phyloP scores from a whole-genome alignment of 2,113 vertebrate species.

The Chaetura pelagica region DNA sequence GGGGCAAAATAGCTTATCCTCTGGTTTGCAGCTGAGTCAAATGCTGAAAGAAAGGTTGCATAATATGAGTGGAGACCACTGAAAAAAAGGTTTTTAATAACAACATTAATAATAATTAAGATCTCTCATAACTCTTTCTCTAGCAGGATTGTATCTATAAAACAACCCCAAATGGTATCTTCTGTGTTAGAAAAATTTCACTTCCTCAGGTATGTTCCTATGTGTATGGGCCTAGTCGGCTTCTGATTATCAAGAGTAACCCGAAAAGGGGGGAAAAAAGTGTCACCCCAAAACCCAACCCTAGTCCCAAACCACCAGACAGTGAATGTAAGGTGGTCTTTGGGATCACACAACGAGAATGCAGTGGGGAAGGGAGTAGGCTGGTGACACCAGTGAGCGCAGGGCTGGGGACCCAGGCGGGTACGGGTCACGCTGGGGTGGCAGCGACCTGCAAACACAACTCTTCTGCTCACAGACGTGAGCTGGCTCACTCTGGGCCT shows the following conservation, averaged over 20 bases:
- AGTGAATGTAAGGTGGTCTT: not conserved
- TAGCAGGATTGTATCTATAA: not conserved
- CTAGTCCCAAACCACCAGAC: not conserved
- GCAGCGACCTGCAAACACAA: not conserved
- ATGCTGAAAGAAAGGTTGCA: not conserved
- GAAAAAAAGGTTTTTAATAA: not conserved
- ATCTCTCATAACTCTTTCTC: not conserved
- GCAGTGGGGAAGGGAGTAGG: not conserved
- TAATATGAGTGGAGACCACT: not conserved
- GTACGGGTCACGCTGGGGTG: fast-evolving
- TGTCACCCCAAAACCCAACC: not conserved
- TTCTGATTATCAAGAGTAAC: not conserved
- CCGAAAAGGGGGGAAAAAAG: not conserved
- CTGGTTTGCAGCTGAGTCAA: not conserved
- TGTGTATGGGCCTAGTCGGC: not conserved
- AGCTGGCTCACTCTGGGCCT: not conserved
- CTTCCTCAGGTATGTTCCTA: not conserved
- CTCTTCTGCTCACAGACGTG: not conserved
- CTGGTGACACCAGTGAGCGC: fast-evolving
- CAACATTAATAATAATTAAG: not conserved
- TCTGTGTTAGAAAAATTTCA: not conserved
- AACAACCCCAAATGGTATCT: not conserved
- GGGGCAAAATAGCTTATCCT: not conserved
- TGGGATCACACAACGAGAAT: not conserved
- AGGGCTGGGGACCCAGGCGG: fast-evolving